Base-by-base conservation (phyloP, 2,888 invertebrate genomes). In the Serripes groenlandicus region DNA sequence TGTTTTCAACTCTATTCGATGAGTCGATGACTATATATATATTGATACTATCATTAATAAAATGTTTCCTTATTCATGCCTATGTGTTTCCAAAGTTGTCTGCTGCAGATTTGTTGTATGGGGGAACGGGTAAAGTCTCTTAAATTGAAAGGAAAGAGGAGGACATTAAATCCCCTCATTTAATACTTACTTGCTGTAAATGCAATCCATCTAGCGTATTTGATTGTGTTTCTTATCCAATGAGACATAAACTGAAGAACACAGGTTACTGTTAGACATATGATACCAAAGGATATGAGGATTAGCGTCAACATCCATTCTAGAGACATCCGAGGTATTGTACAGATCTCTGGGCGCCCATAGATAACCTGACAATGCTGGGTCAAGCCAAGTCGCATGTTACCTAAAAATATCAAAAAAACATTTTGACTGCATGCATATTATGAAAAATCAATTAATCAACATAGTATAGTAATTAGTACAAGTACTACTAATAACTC, bases 171-270 rank as follows among this genome's bases (percentile, higher is more conserved):
- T 15, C 7, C n/a, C 56, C 7, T 7, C 26, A 56, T 56, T 56
- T 56, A 9, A 1, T 34, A 66, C 92, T 87, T 88, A 91, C 92
- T 92, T 37, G 90, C 92, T 77, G 89, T 84, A 78, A 92, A 90
- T 71, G 91, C 91, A 35, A 92, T 85, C 92, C 92, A 91, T 64
- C 90, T 76, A n/a, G 91, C 90, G 83, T 91, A 89, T 78, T 89
- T 91, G 75, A 89, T 88, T 0, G 89, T 88, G 28, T 86, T 78
- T n/a, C 88, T 81, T 32, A 86, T 87, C 92, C 92, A 92, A 30
- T 91, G 90, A 7, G 92, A 92, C 26, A 90, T 56, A 30, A 92
- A 74, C 28, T 90, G 90, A 18, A 91, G 76, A 11, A 88, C 75
- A 56, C 90, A 89, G 32, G 91, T 91, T 11, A 87, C 71, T 9